Evolutionary conservation across 2,888 invertebrate species (phyloP).

Genomic region (Cheilosia grossa): DNA sequence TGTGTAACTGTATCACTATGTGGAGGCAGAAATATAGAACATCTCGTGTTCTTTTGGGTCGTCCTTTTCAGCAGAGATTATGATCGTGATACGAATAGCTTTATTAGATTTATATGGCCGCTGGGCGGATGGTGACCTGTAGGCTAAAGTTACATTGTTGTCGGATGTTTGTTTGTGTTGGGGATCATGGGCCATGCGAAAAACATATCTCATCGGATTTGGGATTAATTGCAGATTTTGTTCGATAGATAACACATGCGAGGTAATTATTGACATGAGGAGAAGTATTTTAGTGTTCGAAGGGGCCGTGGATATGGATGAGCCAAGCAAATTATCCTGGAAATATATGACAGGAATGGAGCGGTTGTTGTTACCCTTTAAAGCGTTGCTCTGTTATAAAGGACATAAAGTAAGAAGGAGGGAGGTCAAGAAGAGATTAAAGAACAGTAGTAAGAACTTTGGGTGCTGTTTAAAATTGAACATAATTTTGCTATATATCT

Average conservation of each 20-base stretch:
- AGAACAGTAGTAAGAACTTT: no score
- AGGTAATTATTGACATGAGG: not conserved
- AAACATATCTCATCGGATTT: slow-evolving; percentile 30
- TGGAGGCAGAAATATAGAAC: not conserved
- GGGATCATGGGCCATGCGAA: slow-evolving; percentile 8
- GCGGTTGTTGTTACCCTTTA: no score
- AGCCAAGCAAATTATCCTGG: no score
- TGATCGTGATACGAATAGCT: slow-evolving; percentile 51
- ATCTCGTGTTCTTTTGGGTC: not conserved
- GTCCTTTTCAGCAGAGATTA: slow-evolving; percentile 36
- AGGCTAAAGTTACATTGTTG: slow-evolving; percentile 19
- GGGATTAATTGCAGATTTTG: slow-evolving; percentile 34
- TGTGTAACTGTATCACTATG: slow-evolving; percentile 1
- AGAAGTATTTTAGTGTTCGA: not conserved
- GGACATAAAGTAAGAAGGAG: no score
- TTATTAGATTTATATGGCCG: slow-evolving; percentile 15
- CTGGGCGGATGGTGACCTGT: slow-evolving; percentile 4
- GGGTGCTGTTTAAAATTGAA: no score
- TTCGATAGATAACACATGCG: not conserved
- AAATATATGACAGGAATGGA: no score
- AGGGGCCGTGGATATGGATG: no score
- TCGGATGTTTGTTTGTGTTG: slow-evolving; percentile 21
- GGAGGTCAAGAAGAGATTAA: no score
- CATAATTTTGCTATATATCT: no score
- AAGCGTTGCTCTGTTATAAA: no score